These are phyloP conservation scores for Mesaphorura yosii DNA, from an alignment of 1,140 invertebrate species.

Conservation along the genomic window DNA sequence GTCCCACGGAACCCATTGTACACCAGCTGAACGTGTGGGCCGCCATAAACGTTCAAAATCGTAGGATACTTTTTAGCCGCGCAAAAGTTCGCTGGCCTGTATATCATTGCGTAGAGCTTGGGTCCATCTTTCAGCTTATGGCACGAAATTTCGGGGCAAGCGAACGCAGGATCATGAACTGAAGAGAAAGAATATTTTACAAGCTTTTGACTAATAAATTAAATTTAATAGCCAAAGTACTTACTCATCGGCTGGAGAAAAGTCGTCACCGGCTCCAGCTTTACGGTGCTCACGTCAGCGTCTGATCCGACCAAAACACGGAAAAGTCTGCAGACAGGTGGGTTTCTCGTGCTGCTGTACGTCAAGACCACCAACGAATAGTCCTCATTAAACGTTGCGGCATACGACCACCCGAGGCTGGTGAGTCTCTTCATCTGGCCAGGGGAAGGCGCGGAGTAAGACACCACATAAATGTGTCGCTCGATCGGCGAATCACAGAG, in stretches of 20 bases:
- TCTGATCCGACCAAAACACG: too few species aligned
- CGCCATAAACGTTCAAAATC: constrained; percentile 92
- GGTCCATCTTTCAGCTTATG: constrained; percentile 55
- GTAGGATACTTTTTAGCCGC: constrained; percentile 76
- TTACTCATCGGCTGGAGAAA: too few species aligned
- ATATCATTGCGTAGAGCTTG: constrained; percentile 79
- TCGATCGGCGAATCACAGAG: constrained; percentile 34
- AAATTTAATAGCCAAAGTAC: too few species aligned
- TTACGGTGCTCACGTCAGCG: too few species aligned
- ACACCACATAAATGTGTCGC: constrained; percentile 35
- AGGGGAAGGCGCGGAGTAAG: constrained; percentile 16
- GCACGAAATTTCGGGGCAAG: constrained; percentile 60
- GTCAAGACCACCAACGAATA: constrained; percentile 75
- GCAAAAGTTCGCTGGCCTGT: constrained; percentile 69
- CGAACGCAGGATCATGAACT: constrained; percentile 45
- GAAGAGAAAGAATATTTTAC: constrained; percentile 21
- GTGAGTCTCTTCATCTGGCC: constrained; percentile 28
- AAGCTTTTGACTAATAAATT: too few species aligned
- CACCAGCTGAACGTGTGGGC: constrained; percentile 93
- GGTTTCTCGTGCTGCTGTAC: constrained; percentile 45
- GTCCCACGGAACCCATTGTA: constrained; percentile 91
- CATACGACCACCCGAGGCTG: constrained; percentile 26
- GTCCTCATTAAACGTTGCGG: constrained; percentile 40
- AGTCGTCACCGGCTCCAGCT: too few species aligned
- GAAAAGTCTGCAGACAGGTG: not conserved